Evolutionary conservation across 2,113 vertebrate species (phyloP).

Genomic region (Dendrocopos noguchii): DNA sequence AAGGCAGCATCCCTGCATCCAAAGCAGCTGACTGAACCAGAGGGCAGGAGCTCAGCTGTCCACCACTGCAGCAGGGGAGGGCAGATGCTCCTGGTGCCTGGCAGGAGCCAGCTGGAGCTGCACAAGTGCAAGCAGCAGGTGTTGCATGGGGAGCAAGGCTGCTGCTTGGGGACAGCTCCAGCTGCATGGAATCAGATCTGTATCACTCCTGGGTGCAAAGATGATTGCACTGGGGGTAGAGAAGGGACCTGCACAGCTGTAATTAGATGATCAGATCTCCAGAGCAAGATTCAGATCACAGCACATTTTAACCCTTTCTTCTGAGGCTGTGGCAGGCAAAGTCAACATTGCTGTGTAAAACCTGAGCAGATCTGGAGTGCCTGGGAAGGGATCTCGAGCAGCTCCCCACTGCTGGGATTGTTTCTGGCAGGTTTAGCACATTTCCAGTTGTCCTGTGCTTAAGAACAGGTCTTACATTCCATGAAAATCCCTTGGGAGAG

Average conservation of each 20-base stretch:
- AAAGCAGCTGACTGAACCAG: not conserved
- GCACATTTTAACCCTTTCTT: conserved; percentile 10
- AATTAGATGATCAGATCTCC: conserved; percentile 40
- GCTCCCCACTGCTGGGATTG: not conserved
- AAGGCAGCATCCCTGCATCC: not conserved
- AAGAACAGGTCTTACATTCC: not conserved
- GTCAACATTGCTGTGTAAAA: not conserved
- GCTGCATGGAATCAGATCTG: not conserved
- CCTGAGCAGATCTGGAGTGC: not conserved
- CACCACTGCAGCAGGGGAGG: not conserved
- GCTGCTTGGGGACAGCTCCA: not conserved
- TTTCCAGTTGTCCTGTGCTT: not conserved
- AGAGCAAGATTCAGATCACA: not conserved
- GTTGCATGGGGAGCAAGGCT: not conserved
- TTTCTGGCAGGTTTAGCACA: not conserved
- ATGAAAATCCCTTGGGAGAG: not conserved
- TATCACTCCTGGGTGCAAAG: conserved; percentile 2
- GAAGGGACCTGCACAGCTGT: conserved; percentile 1
- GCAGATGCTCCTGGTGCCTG: not conserved
- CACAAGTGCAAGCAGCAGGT: not conserved
- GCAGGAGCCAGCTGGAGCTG: not conserved
- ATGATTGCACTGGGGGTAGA: not conserved
- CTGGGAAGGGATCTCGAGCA: not conserved
- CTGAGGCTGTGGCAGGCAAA: rapidly evolving
- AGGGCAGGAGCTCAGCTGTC: not conserved